These are phyloP conservation scores for Catharus fuscescens DNA, from an alignment of 2,113 vertebrate species.

Conservation along the genomic window DNA sequence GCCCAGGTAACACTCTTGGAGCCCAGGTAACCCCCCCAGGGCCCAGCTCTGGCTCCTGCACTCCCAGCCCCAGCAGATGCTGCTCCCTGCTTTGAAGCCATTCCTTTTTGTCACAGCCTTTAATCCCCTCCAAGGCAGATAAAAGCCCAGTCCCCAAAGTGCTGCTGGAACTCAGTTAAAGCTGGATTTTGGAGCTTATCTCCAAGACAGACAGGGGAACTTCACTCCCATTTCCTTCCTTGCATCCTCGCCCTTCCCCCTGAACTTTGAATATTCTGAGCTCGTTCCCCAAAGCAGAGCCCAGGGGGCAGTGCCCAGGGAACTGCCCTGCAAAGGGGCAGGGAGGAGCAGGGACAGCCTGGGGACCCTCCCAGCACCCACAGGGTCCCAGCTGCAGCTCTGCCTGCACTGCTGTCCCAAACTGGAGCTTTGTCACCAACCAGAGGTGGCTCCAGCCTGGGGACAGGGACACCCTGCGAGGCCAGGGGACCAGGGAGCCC, in stretches of 20 bases:
- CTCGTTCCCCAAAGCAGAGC: not conserved
- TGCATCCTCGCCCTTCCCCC: accelerated
- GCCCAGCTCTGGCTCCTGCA: not conserved
- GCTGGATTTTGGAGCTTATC: not conserved
- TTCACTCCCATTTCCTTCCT: not conserved
- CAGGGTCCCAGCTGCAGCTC: accelerated
- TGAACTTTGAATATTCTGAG: not conserved
- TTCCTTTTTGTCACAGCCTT: not conserved
- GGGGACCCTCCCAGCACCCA: too few species aligned
- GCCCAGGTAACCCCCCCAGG: not conserved
- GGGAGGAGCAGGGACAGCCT: too few species aligned
- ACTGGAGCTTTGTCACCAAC: accelerated
- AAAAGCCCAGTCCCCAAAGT: conserved; percentile 1
- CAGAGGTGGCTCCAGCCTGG: not conserved
- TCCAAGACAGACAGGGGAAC: not conserved
- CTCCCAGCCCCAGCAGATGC: not conserved
- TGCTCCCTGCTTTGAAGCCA: not conserved
- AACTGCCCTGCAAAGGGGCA: too few species aligned
- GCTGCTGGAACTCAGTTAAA: not conserved
- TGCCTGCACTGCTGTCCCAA: not conserved
- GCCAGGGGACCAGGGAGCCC: not conserved
- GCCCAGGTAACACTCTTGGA: too few species aligned
- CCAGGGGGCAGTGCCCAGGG: not conserved
- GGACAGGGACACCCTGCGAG: not conserved
- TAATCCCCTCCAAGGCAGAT: conserved; percentile 4